phyloP scores from a whole-genome alignment of 2,888 invertebrate species.

The Nemotelus pantherinus region DNA sequence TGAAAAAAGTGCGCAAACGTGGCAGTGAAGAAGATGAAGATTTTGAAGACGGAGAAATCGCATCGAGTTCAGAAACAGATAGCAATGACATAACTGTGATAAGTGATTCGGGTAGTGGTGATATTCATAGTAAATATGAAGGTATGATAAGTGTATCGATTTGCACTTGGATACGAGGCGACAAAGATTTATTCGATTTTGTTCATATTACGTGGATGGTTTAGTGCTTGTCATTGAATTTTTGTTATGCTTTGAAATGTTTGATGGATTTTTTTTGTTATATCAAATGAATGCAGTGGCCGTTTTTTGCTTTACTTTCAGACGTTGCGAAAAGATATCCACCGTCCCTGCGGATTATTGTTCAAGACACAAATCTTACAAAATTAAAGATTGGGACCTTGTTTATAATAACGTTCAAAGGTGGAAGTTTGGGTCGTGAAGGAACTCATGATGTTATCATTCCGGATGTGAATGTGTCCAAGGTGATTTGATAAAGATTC shows the following conservation, averaged over 20 bases:
- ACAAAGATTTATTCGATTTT: no score
- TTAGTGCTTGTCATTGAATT: no score
- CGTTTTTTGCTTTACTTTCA: conserved; percentile 61
- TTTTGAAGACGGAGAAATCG: conserved; percentile 54
- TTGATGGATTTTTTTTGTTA: background rate
- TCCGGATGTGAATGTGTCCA: conserved; percentile 84
- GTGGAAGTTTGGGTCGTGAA: conserved; percentile 87
- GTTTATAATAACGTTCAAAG: conserved; percentile 85
- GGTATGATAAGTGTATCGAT: conserved; percentile 27
- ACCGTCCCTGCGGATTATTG: conserved; percentile 87
- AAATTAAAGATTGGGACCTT: conserved; percentile 81
- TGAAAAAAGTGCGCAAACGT: conserved; percentile 3
- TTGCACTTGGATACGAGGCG: no score
- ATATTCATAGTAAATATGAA: conserved; percentile 46
- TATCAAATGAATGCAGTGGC: no score
- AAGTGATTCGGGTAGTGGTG: conserved; percentile 16
- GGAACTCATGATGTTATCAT: conserved; percentile 81
- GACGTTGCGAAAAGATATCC: conserved; percentile 81
- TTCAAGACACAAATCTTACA: conserved; percentile 76
- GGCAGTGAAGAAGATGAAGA: conserved; percentile 37
- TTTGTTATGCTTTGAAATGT: background rate
- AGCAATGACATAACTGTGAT: conserved; percentile 30
- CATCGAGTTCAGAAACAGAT: conserved; percentile 51
- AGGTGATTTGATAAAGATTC: conserved; percentile 66
- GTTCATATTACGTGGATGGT: no score